Conservation (phyloP, 2,797 vertebrate species). For the Leuciscus waleckii region DNA sequence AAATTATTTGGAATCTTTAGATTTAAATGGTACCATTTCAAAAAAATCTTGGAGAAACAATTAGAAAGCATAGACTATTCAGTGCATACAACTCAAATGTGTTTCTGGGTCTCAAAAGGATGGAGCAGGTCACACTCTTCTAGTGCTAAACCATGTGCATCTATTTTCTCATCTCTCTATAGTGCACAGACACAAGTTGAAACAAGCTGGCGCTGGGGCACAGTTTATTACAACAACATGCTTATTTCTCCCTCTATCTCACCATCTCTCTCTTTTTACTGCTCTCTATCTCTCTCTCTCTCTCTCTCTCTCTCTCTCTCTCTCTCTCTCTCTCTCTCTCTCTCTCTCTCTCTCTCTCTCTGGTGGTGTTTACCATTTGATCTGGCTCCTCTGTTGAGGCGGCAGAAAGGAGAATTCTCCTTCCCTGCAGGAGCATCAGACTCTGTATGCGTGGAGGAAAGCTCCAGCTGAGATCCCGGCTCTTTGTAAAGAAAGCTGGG, state of each 20-base stretch:
- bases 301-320: constrained; percentile 22
- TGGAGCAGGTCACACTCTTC: neutral
- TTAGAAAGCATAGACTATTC: neutral
- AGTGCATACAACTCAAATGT: neutral
- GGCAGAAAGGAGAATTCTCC: constrained; percentile 26
- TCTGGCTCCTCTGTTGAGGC: constrained; percentile 46
- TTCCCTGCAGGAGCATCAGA: constrained; percentile 48
- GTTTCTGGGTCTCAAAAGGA: neutral
- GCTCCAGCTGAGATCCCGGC: constrained; percentile 39
- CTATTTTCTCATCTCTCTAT: neutral
- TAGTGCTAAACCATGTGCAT: constrained; percentile 17
- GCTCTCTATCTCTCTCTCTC: neutral
- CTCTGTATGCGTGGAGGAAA: constrained; percentile 30
- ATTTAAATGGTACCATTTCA: neutral
- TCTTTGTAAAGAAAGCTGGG: constrained; percentile 28
- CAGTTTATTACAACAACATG: constrained; percentile 41
- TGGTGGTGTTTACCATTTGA: constrained; percentile 56
- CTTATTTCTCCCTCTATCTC: neutral
- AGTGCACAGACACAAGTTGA: constrained; percentile 21
- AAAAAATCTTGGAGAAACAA: neutral
- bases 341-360: constrained; percentile 1
- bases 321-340: neutral
- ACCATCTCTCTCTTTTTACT: neutral
- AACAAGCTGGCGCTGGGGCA: constrained; percentile 13
- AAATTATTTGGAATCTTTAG: neutral